Evolutionary conservation across 2,888 invertebrate genomes (phyloP), one percentile per base, ranked within the genome.

Genomic region (Agrochola lota): DNA sequence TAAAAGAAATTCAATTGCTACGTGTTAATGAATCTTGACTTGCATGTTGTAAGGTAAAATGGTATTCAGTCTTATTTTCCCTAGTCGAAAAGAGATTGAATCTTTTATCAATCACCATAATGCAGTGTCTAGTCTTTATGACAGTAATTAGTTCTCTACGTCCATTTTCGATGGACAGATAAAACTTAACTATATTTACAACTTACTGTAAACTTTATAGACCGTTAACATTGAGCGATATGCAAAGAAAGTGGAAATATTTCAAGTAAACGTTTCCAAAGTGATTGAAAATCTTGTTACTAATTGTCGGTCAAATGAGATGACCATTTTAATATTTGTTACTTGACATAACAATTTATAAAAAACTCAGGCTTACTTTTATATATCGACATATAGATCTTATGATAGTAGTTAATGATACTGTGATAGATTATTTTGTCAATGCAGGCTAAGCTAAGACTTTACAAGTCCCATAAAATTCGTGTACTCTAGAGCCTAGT

Each of bases 211-310:
- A 35, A 78, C 26, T 85, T 85, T 73, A 78, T 83, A 73, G 64
- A 74, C 79, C 69, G 60, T 83, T 75, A 78, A 85, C 55, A 66
- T 74, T 71, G 63, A 70, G 17, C 60, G 59, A 75, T 78, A 83
- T 30, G 71, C 57, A 30, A 46, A 85, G 83, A 30, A 46, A 86
- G 86, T 67, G 59, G 67, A 77, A 85, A 72, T 67, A 1, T 55
- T 26, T 30, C 3, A 57, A 62, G 73, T 40, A 71, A 59, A 64
- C 85, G 75, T 85, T 81, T 83, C 8, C 3, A 30, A 71, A 17
- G 30, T 64, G 7, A 68, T 60, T 72, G 73, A 73, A 64, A 52
- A 60, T 30, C 40, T 78, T 55, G 4, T 49, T 55, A 23, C 30
- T 59, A 63, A 5, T 55, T 63, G 26, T 23, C 20, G 2, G 20